Evolutionary conservation across 2,797 vertebrate genomes (phyloP).

Genomic region (Meriones psammophilus): DNA sequence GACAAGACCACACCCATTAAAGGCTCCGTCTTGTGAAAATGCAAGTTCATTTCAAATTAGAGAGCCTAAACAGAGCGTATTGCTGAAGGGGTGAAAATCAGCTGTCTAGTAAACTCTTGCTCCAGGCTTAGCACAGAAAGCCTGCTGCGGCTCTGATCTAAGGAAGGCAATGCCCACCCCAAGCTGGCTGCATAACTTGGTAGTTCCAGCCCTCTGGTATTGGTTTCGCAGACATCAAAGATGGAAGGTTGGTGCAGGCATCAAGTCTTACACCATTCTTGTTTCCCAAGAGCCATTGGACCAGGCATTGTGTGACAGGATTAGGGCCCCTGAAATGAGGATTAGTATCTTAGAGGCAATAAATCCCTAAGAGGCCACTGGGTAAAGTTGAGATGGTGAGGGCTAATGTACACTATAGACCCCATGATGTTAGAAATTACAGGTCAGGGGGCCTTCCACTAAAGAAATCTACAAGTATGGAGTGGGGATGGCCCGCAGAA

Average conservation of each 20-base stretch:
- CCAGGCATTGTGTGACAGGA: background rate
- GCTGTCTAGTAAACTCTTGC: background rate
- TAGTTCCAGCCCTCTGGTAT: background rate
- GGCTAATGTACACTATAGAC: background rate
- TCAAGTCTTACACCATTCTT: background rate
- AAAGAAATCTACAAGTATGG: background rate
- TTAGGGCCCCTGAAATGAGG: background rate
- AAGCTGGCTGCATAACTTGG: background rate
- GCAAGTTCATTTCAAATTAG: background rate
- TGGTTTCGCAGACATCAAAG: background rate
- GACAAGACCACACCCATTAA: background rate
- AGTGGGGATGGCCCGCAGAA: background rate
- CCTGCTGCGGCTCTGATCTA: background rate
- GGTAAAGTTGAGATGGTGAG: background rate
- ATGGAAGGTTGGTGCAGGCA: no score
- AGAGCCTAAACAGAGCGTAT: background rate
- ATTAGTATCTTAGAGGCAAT: background rate
- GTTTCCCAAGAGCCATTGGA: background rate
- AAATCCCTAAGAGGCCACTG: background rate
- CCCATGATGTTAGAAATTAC: background rate
- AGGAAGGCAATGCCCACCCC: background rate
- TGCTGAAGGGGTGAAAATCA: background rate
- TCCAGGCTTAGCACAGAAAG: background rate
- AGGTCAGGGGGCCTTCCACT: no score
- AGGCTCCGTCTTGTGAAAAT: background rate